Evolutionary conservation across 1,140 invertebrate species (phyloP), one percentile per base, ranked within the genome.

Genomic region (Orchesella cincta): DNA sequence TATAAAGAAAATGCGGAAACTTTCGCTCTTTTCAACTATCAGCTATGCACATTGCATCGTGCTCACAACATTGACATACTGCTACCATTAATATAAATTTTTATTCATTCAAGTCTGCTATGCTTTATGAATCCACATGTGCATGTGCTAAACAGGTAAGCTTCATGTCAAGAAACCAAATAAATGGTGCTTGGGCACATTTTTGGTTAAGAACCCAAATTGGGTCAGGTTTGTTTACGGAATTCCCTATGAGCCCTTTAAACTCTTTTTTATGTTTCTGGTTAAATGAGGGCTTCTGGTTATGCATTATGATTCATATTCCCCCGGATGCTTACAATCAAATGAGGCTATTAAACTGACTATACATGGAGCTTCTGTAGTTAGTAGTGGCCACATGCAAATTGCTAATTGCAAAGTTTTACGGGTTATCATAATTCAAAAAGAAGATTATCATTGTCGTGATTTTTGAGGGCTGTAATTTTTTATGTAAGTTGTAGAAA

Each of bases 221-320:
- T 12, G 23, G 52, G 52, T 57, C 52, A 57, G 52, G 5, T 57
- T 57, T 57, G 52, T 57, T 57, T 57, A 57, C 52, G 23, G 52
- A 57, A 57, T 57, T 57, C 23, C 52, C 52, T 12, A 14, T 57
- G 52, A 57, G 52, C 23, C 12, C 52, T 12, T 23, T 18, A 57
- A 57, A 12, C 3, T n/a, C 23, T 57, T 57, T 57, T 57, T 57
- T 26, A 14, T 46, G 18, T 46, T 8, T 46, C 18, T 18, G 5
- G 39, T 46, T 46, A 46, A 46, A 5, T 18, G 5, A 8, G 5
- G 18, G 5, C 39, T 18, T 46, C 18, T 46, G 5, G 5, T 5
- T 18, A 46, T 18, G 18, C 39, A 46, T 46, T 46, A 46, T n/a
- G 39, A 8, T 46, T 46, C 5, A 46, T 46, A 18, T 18, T 46